Evolutionary conservation across 1,140 invertebrate species (phyloP).

Genomic region (Mya arenaria): DNA sequence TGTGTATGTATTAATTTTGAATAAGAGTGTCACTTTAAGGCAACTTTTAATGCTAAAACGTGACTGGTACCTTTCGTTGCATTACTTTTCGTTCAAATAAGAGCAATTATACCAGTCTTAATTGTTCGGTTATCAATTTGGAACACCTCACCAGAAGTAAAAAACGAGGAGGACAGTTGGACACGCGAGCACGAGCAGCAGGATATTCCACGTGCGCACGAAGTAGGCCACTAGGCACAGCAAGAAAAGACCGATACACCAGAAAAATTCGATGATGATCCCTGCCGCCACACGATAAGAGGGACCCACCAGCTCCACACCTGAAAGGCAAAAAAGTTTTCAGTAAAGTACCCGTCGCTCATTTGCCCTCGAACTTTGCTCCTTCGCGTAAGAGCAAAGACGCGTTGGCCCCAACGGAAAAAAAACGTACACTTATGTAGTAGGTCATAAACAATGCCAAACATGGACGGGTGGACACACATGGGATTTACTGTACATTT

Average conservation of each 20-base stretch:
- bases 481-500: neutral
- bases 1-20: too few relatives aligned
- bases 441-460: neutral
- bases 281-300: constrained; percentile 86
- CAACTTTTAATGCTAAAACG: too few relatives aligned
- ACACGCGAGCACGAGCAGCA: constrained; percentile 88
- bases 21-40: too few relatives aligned
- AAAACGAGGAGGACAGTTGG: constrained; percentile 87
- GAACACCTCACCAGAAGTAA: constrained; percentile 81
- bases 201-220: constrained; percentile 87
- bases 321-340: neutral
- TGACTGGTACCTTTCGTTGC: too few relatives aligned
- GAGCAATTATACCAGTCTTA: too few relatives aligned
- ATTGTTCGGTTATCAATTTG: too few relatives aligned
- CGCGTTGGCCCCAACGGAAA: neutral
- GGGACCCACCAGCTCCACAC: constrained; percentile 74
- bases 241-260: constrained; percentile 86
- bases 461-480: neutral
- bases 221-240: constrained; percentile 85
- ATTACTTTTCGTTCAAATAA: too few relatives aligned
- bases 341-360: neutral
- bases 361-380: neutral
- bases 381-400: neutral
- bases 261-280: constrained; percentile 87
- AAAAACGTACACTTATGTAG: neutral